These are phyloP conservation scores for Mythimna impura DNA, from an alignment of 2,888 invertebrate genomes.

Conservation along the genomic window DNA sequence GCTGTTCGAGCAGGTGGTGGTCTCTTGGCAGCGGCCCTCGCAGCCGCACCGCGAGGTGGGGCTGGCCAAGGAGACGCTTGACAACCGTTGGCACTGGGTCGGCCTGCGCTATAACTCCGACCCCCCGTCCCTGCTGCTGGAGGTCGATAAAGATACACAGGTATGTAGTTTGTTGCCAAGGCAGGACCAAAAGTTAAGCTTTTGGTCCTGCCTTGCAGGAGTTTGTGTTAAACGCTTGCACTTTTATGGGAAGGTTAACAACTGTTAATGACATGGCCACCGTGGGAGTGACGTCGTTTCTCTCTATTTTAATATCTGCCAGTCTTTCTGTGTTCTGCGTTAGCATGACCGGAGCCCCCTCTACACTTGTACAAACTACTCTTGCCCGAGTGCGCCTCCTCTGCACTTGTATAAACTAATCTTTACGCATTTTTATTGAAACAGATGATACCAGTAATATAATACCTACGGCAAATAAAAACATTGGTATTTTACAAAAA, in stretches of 20 bases:
- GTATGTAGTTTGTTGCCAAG: neutral
- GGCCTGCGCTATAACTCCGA: constrained; percentile 91
- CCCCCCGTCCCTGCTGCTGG: constrained; percentile 83
- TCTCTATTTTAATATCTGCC: too few species aligned
- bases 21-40: constrained; percentile 90
- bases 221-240: neutral
- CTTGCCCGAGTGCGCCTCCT: constrained; percentile 20
- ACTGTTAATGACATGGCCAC: too few species aligned
- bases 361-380: constrained; percentile 6
- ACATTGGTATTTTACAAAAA: too few species aligned
- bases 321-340: too few species aligned
- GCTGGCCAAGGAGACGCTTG: constrained; percentile 92
- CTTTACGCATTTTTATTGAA: constrained; percentile 30
- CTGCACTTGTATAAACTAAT: constrained; percentile 51
- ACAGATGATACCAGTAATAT: constrained; percentile 33
- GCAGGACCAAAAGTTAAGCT: too few species aligned
- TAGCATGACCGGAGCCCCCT: too few species aligned
- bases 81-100: constrained; percentile 95
- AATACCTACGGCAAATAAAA: too few species aligned
- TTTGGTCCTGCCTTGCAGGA: too few species aligned
- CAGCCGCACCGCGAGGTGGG: constrained; percentile 91
- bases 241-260: neutral
- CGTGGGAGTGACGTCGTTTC: constrained; percentile 6
- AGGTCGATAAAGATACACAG: constrained; percentile 84
- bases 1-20: constrained; percentile 90